phyloP scores from a whole-genome alignment of 2,797 vertebrate species.

The Xenopus petersii region DNA sequence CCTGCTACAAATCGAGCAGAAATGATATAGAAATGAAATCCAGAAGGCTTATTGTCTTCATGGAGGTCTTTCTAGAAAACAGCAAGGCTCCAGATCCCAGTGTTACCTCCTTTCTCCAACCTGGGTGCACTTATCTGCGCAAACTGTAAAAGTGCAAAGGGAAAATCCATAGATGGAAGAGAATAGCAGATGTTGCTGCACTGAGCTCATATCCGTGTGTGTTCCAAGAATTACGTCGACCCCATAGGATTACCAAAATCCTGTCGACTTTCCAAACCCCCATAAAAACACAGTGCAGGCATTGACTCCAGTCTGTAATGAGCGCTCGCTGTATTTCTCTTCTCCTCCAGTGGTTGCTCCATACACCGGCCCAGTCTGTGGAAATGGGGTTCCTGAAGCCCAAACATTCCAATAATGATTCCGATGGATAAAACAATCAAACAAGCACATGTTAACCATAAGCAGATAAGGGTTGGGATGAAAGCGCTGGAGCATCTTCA shows the following conservation, averaged over 20 bases:
- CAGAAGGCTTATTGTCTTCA: too few relatives aligned
- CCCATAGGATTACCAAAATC: conserved; percentile 20
- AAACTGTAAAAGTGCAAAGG: conserved; percentile 20
- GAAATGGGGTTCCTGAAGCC: background rate
- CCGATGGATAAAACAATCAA: background rate
- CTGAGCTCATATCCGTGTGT: conserved; percentile 25
- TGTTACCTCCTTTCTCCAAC: too few relatives aligned
- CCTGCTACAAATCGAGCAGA: too few relatives aligned
- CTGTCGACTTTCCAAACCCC: background rate
- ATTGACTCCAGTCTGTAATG: too few relatives aligned
- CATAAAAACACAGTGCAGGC: conserved; percentile 3
- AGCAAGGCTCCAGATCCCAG: too few relatives aligned
- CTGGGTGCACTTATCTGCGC: background rate
- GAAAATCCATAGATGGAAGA: conserved; percentile 22
- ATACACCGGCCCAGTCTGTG: background rate
- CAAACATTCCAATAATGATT: conserved; percentile 25
- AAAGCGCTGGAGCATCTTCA: too few relatives aligned
- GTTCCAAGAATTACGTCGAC: conserved; percentile 39
- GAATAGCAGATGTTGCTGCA: conserved; percentile 31
- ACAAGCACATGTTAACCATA: conserved; percentile 17
- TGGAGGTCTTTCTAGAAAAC: too few relatives aligned
- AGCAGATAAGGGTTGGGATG: background rate
- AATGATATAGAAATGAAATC: too few relatives aligned
- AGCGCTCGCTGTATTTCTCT: too few relatives aligned
- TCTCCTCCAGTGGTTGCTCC: background rate